These are phyloP conservation scores for Brassicogethes aeneus DNA, from an alignment of 2,888 invertebrate genomes.

Conservation along the genomic window DNA sequence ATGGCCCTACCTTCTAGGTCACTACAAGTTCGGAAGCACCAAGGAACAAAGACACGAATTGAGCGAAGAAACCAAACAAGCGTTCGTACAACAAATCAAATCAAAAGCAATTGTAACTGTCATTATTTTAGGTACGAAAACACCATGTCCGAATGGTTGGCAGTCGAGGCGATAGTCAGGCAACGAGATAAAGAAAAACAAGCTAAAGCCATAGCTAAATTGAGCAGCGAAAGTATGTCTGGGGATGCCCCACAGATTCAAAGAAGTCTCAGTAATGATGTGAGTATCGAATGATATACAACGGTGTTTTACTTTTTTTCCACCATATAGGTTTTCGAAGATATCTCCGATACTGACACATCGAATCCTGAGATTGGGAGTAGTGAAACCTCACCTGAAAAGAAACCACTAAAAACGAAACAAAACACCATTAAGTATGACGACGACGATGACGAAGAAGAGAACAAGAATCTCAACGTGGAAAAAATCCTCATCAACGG, in stretches of 20 bases:
- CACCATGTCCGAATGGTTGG: constrained; percentile 92
- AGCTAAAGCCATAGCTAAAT: constrained; percentile 74
- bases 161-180: constrained; percentile 85
- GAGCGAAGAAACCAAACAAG: constrained; percentile 57
- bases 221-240: constrained; percentile 66
- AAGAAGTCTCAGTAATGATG: constrained; percentile 47
- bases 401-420: constrained; percentile 24
- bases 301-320: not conserved
- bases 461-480: not conserved
- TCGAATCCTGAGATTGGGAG: constrained; percentile 18
- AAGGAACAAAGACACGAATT: constrained; percentile 55
- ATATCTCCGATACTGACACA: constrained; percentile 35
- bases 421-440: constrained; percentile 37
- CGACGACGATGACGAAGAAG: constrained; percentile 26
- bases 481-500: constrained; percentile 2
- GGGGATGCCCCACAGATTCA: constrained; percentile 39
- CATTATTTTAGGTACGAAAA: constrained; percentile 60
- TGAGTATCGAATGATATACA: constrained; percentile 19
- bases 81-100: constrained; percentile 23
- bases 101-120: not conserved
- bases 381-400: constrained; percentile 33
- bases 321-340: constrained; percentile 34
- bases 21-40: constrained; percentile 72
- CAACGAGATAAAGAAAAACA: constrained; percentile 76
- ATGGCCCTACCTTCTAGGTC: constrained; percentile 84